A percentile compares a stretch with the other conserved stretches of the same genome.
Conservation (phyloP, 1,140 invertebrate species). For the Macrotrachela quadricornifera region DNA sequence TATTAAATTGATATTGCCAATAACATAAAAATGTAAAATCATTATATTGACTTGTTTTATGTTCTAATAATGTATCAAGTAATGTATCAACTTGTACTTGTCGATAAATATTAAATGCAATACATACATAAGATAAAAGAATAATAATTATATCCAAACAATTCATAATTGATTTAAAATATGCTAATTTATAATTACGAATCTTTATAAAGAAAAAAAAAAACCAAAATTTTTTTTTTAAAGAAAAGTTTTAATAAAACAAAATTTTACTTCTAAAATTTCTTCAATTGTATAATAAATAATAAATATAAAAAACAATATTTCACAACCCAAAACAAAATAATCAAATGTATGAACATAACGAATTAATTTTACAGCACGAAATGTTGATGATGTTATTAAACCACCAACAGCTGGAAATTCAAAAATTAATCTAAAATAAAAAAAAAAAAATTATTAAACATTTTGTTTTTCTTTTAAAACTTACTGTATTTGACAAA, state of each 20-base stretch:
- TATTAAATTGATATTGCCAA: constrained; percentile 37
- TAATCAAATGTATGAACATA: constrained; percentile 37
- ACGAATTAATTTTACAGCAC: constrained; percentile 40
- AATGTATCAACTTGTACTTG: constrained; percentile 16
- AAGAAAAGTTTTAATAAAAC: not conserved
- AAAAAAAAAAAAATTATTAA: not conserved
- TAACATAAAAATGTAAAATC: constrained; percentile 34
- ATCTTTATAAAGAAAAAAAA: constrained; percentile 4
- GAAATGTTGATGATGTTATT: constrained; percentile 37
- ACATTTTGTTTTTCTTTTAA: not conserved
- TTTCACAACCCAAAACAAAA: constrained; percentile 39
- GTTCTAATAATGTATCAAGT: constrained; percentile 22
- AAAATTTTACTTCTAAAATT: constrained; percentile 33
- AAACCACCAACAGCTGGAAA: constrained; percentile 49
- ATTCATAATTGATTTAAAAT: constrained; percentile 44
- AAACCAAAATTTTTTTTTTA: too few species aligned
- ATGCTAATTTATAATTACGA: constrained; percentile 22
- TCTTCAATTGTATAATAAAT: constrained; percentile 47
- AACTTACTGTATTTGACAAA: constrained; percentile 17
- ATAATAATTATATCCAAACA: constrained; percentile 43
- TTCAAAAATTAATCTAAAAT: constrained; percentile 39
- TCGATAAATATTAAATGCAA: constrained; percentile 28
- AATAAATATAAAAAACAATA: constrained; percentile 40
- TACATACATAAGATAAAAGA: constrained; percentile 23
- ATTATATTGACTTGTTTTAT: constrained; percentile 27